Base-by-base conservation (phyloP, 2,888 invertebrate genomes). In the Ormyrus rosae region DNA sequence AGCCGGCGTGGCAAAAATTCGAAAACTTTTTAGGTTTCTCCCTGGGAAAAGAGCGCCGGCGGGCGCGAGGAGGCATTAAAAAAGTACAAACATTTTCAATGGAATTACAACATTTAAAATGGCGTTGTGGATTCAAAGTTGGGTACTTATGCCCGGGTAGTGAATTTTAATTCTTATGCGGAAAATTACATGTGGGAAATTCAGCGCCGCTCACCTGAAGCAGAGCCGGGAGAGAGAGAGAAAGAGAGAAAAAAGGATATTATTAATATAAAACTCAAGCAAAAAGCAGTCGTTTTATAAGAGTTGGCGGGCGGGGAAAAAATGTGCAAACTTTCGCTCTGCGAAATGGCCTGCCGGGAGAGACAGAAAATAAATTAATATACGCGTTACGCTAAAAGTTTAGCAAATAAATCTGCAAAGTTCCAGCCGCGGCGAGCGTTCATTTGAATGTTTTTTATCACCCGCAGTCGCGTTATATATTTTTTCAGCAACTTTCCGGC, bases 371-470 rank as follows among this genome's bases (percentile, higher is more conserved):
- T 82, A 82, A 78, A 82, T 82, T 82, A 80, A 82, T 80, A 81
- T 75, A 75, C 80, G 78, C 80, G 78, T 77, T 78, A 79, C 65
- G 82, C 77, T 70, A 73, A 78, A 82, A 82, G 82, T 82, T 82
- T 82, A 68, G 80, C 78, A 69, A 82, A 82, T 82, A 82, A 82
- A 82, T 82, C 80, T 82, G 75, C 78, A 68, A 82, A 82, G 80
- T 82, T 82, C 13, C 19, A 67, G 58, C 46, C 8, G 64, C 72
- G 55, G 11, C 6, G 67, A 68, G 71, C 78, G 69, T 68, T 79
- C 74, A 79, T 79, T 75, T 83, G 76, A 81, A 80, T 80, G 80
- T 80, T 83, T 83, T 84, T 84, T 83, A 80, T 83, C 77, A 77
- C 80, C 61, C 76, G 56, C 73, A 65, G 55, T 48, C 74, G 78